Evolutionary conservation across 2,113 vertebrate genomes (phyloP), one percentile per base, ranked within the genome.

Genomic region (Chloebia gouldiae): DNA sequence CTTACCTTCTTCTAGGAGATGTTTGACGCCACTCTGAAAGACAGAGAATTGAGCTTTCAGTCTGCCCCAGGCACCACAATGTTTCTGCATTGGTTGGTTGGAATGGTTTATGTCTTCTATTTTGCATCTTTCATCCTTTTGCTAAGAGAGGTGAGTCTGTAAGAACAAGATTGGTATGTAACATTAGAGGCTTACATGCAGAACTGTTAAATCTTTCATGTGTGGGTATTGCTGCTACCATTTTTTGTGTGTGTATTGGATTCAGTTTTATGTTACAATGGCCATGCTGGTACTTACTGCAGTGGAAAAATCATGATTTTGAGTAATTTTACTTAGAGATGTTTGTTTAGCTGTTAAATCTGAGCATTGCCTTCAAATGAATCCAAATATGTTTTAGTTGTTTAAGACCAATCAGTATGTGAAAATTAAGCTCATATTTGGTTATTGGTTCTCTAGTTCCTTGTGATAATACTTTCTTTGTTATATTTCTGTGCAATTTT

Each of bases 81-180:
- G 99, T 99, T 99, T 93, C 98, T 99, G 82, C 99, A 99, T 75
- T 99, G 99, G 99, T 97, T 99, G 35, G 99, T 99, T 30, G 99
- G 99, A 68, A 99, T 99, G 99, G 99, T 99, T 39, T 99, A 99
- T 5, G 99, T 99, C 92, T 99, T 99, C 96, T 99, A 99, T 97
- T 99, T 99, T 16, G 99, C 99, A 51, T 99, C 99, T 76, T 99
- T 99, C 97, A 99, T 99, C 71, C 98, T 99, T 63, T 90, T 99
- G n/a, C 98, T 99, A 83, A 97, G 99, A 98, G 99, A 99, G 98
- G 99, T 99, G 73, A 91, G 98, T 81, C 37, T 53, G 1, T 59
- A 35, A 45, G 17, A 31, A 12, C 3, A 40, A 11, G 13, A 28
- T 11, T 35, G 53, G 7, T 53, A 10, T 30, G 21, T 64, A 69